phyloP scores from a whole-genome alignment of 2,113 vertebrate genomes.

The Pseudolaguvia tuberculata region DNA sequence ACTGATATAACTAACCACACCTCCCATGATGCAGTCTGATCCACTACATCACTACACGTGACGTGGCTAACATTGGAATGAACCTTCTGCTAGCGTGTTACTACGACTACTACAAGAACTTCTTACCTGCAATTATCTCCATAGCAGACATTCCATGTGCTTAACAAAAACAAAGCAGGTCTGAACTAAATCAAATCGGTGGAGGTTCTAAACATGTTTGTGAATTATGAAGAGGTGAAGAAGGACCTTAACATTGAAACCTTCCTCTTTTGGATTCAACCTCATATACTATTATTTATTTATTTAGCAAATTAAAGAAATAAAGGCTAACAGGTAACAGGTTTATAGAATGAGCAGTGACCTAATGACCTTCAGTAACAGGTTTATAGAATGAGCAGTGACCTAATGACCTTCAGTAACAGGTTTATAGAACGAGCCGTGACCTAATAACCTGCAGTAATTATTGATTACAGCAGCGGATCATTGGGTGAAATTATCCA shows the following conservation, averaged over 20 bases:
- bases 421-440: background rate
- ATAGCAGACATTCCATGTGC: background rate
- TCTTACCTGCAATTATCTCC: constrained; percentile 2
- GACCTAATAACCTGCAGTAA: background rate
- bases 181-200: background rate
- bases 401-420: background rate
- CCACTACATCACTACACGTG: background rate
- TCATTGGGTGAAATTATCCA: background rate
- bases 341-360: too few relatives aligned
- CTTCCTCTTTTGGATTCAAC: background rate
- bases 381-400: too few relatives aligned
- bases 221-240: background rate
- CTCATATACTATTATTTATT: background rate
- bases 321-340: too few relatives aligned
- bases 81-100: background rate
- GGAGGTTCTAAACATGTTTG: too few relatives aligned
- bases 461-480: background rate
- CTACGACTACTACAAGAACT: too few relatives aligned
- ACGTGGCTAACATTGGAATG: background rate
- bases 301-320: too few relatives aligned
- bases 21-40: background rate
- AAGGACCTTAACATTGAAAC: too few relatives aligned
- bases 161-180: background rate
- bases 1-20: background rate
- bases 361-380: background rate